These are phyloP conservation scores for Acanthosepion lycidas DNA, from an alignment of 2,888 invertebrate species.

Conservation along the genomic window DNA sequence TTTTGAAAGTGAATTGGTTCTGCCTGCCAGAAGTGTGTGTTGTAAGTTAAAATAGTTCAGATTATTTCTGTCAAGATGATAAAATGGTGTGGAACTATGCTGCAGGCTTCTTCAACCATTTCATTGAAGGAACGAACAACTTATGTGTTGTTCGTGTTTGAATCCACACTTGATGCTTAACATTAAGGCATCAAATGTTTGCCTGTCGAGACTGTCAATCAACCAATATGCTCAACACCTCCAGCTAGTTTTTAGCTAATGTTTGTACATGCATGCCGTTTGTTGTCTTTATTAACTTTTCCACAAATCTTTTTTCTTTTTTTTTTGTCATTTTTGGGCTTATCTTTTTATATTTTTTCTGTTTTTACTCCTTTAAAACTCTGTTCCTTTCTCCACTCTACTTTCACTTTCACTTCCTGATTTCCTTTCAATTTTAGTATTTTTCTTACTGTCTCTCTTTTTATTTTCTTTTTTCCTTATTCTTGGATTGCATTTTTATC, in stretches of 20 bases:
- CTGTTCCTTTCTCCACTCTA: background rate
- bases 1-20: background rate
- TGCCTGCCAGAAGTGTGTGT: background rate
- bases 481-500: background rate
- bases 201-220: background rate
- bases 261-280: background rate
- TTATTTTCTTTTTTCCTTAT: background rate
- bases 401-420: background rate
- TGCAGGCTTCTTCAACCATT: slow-evolving; percentile 4
- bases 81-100: background rate
- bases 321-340: background rate
- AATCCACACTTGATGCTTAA: background rate
- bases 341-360: background rate
- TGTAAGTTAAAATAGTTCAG: background rate
- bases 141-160: background rate
- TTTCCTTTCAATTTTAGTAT: background rate
- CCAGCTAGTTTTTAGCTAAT: background rate
- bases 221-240: slow-evolving; percentile 4
- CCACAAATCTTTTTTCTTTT: background rate
- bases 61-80: background rate
- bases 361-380: background rate
- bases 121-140: slow-evolving; percentile 4
- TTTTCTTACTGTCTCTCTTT: background rate
- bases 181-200: slow-evolving; percentile 6
- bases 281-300: slow-evolving; percentile 33